phyloP scores from a whole-genome alignment of 2,113 vertebrate species.

The Gallinago jamesoni region DNA sequence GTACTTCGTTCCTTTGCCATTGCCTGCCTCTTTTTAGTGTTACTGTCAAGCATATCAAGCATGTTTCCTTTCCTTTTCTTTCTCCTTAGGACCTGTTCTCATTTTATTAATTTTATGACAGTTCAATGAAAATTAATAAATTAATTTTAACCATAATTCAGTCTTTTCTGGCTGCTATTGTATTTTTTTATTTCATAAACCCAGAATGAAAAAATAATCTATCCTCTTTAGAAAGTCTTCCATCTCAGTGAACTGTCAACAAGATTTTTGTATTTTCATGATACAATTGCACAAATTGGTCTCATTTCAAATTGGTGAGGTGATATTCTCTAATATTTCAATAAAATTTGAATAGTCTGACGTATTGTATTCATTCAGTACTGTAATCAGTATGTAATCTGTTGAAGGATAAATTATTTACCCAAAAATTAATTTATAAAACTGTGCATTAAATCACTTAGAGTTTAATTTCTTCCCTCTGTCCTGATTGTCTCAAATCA shows the following conservation, averaged over 20 bases:
- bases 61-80: neutral
- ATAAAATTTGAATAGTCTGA: neutral
- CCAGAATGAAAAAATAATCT: neutral
- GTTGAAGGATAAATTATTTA: neutral
- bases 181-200: neutral
- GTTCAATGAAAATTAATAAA: neutral
- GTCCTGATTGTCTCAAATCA: neutral
- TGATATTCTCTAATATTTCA: neutral
- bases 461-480: neutral
- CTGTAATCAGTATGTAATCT: neutral
- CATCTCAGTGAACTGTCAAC: neutral
- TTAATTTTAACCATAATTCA: neutral
- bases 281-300: neutral
- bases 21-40: neutral
- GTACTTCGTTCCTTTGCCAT: neutral
- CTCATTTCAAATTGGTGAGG: neutral
- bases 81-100: neutral
- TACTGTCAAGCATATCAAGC: neutral
- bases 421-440: neutral
- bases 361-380: neutral
- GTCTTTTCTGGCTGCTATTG: neutral
- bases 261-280: neutral
- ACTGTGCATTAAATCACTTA: neutral
- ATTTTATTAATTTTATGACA: neutral
- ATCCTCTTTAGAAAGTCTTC: neutral